phyloP scores from a whole-genome alignment of 1,140 invertebrate genomes.

The Ditylenchus dipsaci region DNA sequence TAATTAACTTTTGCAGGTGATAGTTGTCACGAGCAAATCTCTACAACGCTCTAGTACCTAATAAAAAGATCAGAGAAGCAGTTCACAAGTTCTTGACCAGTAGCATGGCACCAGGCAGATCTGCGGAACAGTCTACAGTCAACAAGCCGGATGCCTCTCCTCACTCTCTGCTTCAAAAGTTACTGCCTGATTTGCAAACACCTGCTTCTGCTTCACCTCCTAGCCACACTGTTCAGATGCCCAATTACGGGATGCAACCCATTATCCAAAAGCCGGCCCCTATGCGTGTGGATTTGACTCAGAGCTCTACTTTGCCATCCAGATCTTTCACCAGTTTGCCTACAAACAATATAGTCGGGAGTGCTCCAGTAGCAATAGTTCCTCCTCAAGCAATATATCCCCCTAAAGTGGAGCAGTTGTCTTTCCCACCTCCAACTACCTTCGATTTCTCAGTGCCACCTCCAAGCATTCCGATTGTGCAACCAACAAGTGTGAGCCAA shows the following conservation, averaged over 20 bases:
- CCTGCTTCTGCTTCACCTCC: neutral
- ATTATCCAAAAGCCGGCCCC: slow-evolving; percentile 7
- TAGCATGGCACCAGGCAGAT: neutral
- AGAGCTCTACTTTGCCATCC: neutral
- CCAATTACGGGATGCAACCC: too few relatives aligned
- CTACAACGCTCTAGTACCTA: slow-evolving; percentile 84
- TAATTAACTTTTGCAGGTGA: too few relatives aligned
- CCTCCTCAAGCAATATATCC: neutral
- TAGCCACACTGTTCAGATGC: too few relatives aligned
- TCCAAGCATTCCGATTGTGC: too few relatives aligned
- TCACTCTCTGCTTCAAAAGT: slow-evolving; percentile 28
- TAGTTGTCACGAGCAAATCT: slow-evolving; percentile 83
- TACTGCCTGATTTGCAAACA: slow-evolving; percentile 26
- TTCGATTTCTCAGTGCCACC: too few relatives aligned
- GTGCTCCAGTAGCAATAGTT: neutral
- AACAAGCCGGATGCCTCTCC: slow-evolving; percentile 4
- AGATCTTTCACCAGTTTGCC: neutral
- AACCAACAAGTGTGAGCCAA: too few relatives aligned
- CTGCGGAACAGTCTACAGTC: too few relatives aligned
- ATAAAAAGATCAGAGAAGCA: slow-evolving; percentile 59
- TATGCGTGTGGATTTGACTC: neutral
- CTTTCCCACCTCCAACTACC: neutral
- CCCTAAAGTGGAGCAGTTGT: neutral
- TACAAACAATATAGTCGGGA: neutral
- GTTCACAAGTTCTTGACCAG: slow-evolving; percentile 31